These are phyloP conservation scores for Phylloscopus whistleri DNA, from an alignment of 2,113 vertebrate species.

Conservation along the genomic window DNA sequence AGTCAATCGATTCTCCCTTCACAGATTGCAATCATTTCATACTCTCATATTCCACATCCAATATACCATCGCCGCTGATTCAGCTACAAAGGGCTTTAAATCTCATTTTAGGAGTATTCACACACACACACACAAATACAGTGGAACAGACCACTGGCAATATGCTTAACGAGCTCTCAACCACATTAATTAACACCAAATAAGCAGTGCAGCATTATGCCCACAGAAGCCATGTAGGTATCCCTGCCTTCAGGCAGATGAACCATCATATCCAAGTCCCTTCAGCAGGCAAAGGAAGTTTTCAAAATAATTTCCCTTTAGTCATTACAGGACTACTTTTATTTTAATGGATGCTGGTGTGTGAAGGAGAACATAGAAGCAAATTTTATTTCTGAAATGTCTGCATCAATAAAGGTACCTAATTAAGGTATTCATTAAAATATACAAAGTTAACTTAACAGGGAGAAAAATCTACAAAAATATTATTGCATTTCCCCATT, in stretches of 20 bases:
- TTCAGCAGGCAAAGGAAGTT: constrained; percentile 11
- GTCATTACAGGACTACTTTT: neutral
- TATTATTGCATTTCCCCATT: constrained; percentile 50
- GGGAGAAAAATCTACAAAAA: constrained; percentile 17
- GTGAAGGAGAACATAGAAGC: neutral
- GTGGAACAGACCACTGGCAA: neutral
- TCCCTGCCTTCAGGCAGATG: neutral
- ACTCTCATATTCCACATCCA: neutral
- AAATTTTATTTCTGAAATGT: constrained; percentile 62
- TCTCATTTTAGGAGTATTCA: neutral
- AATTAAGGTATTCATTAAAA: constrained; percentile 64
- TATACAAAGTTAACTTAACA: constrained; percentile 60
- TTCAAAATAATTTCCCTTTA: constrained; percentile 10
- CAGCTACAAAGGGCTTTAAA: neutral
- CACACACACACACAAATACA: neutral
- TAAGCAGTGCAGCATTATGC: neutral
- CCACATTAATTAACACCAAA: neutral
- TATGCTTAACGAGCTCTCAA: neutral
- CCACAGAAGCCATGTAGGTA: neutral
- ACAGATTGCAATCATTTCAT: neutral
- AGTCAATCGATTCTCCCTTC: neutral
- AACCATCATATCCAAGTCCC: neutral
- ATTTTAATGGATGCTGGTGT: constrained; percentile 31
- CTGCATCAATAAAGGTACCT: constrained; percentile 58
- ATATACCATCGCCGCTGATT: neutral